Evolutionary conservation across 2,888 invertebrate genomes (phyloP).

Genomic region (Cremastinae sp.): DNA sequence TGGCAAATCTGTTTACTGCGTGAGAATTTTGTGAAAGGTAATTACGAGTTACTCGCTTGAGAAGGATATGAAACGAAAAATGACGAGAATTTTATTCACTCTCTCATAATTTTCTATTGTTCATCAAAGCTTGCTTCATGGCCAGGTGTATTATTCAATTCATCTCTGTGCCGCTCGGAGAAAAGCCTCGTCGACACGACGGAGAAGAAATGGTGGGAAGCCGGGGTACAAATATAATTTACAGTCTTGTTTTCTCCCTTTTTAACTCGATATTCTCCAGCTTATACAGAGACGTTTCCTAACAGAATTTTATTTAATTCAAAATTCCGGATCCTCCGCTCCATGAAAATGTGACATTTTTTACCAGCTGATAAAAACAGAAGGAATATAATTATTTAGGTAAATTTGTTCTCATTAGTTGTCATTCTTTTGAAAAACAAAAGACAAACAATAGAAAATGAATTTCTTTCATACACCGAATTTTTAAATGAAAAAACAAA

Average conservation of each 20-base stretch:
- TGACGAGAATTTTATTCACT: slow-evolving; percentile 17
- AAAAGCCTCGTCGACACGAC: background rate
- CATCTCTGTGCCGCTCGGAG: background rate
- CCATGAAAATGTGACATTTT: no score
- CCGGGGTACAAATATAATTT: slow-evolving; percentile 32
- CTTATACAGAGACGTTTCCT: slow-evolving; percentile 11
- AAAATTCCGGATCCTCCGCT: background rate
- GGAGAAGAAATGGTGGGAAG: slow-evolving; percentile 12
- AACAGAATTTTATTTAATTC: background rate
- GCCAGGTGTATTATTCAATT: slow-evolving; percentile 32
- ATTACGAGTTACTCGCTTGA: background rate
- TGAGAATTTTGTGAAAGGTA: background rate
- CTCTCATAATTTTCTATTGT: slow-evolving; percentile 30
- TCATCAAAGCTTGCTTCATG: slow-evolving; percentile 8
- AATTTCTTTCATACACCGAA: no score
- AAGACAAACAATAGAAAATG: no score
- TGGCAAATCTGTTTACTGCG: no score
- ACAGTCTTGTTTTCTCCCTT: slow-evolving; percentile 14
- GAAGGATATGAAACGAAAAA: background rate
- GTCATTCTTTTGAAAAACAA: no score
- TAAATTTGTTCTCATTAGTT: no score
- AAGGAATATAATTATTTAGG: no score
- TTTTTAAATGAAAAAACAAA: no score
- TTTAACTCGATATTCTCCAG: slow-evolving; percentile 11
- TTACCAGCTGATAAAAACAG: no score